Conservation (phyloP, 2,888 invertebrate genomes). For the Anthrax anthrax region DNA sequence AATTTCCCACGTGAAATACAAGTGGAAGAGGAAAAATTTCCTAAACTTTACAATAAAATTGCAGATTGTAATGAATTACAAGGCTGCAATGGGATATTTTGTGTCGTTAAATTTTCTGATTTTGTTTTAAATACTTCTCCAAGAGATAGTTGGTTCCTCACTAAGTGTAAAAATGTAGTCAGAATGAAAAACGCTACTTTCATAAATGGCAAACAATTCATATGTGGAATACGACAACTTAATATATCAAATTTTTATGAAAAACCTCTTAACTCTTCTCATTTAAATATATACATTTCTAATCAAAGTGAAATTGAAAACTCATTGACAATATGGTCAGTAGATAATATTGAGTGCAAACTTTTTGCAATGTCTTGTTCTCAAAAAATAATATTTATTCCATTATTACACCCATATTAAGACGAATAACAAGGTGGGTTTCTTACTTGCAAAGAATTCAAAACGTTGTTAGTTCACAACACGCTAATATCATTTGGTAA, state of each 20-base stretch:
- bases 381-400: not conserved
- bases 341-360: not conserved
- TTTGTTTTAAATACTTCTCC: not conserved
- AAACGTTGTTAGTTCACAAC: no score
- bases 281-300: slow-evolving; percentile 10
- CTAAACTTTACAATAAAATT: not conserved
- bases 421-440: no score
- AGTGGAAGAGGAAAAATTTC: not conserved
- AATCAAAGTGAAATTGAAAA: slow-evolving; percentile 4
- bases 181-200: not conserved
- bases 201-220: not conserved
- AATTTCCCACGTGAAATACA: not conserved
- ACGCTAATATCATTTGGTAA: no score
- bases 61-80: not conserved
- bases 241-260: not conserved
- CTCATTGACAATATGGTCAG: slow-evolving; percentile 6
- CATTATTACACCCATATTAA: not conserved
- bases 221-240: not conserved
- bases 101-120: slow-evolving; percentile 7
- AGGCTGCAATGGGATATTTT: slow-evolving; percentile 1
- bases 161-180: not conserved
- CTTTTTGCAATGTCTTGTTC: not conserved
- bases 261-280: slow-evolving; percentile 9
- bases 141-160: not conserved
- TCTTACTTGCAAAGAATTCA: no score